Conservation (phyloP, 2,888 invertebrate genomes). For the Blastobasis lacticolella region DNA sequence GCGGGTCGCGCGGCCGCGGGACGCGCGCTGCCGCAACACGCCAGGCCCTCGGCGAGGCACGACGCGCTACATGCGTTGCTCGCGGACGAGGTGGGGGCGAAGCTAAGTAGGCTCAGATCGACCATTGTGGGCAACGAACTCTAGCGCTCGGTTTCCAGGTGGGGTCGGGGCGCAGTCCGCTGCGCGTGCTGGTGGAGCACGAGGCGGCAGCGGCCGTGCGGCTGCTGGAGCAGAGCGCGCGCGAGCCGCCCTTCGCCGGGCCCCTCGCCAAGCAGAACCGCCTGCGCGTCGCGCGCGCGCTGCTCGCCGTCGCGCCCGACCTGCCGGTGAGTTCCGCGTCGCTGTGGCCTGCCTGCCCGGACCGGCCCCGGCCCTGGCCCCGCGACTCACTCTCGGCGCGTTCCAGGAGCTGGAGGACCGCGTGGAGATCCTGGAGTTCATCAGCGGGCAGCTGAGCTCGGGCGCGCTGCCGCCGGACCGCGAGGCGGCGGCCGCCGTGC, state of each 20-base stretch:
- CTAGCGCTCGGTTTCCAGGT: conserved; percentile 2
- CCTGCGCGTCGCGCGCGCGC: conserved; percentile 52
- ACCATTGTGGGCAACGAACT: too few relatives aligned
- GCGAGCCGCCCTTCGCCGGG: conserved; percentile 63
- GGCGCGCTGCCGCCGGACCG: conserved; percentile 52
- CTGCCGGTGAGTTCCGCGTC: conserved; percentile 20
- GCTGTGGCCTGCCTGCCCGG: neutral
- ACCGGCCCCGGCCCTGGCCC: neutral
- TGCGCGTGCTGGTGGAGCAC: conserved; percentile 52
- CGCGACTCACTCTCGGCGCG: neutral
- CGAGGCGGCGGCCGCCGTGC: conserved; percentile 37
- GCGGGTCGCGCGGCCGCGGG: conserved; percentile 81
- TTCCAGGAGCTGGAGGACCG: conserved; percentile 48
- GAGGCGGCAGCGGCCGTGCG: conserved; percentile 51
- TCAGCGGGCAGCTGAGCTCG: conserved; percentile 46
- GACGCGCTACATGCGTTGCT: conserved; percentile 68
- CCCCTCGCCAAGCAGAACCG: conserved; percentile 67
- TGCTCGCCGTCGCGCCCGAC: conserved; percentile 31
- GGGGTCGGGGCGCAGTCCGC: conserved; percentile 33
- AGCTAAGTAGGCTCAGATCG: neutral
- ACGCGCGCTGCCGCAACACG: conserved; percentile 76
- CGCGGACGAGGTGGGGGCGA: conserved; percentile 30
- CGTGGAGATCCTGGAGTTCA: conserved; percentile 54
- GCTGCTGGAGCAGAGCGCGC: conserved; percentile 60
- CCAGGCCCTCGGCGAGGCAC: conserved; percentile 73